phyloP scores from a whole-genome alignment of 2,797 vertebrate species.

The Gallinago nigripennis region DNA sequence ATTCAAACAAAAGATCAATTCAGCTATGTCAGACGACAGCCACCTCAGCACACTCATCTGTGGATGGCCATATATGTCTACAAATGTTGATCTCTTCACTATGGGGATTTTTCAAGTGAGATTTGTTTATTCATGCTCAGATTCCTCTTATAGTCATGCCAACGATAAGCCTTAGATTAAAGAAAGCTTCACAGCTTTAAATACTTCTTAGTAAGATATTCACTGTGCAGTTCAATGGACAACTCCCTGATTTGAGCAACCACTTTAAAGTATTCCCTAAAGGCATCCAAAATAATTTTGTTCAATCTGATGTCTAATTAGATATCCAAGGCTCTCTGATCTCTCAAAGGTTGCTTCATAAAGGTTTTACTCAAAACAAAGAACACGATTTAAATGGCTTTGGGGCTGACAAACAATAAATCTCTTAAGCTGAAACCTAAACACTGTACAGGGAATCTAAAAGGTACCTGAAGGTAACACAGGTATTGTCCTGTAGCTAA shows the following conservation, averaged over 20 bases:
- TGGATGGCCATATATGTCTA: slow-evolving; percentile 6
- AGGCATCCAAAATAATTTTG: slow-evolving; percentile 56
- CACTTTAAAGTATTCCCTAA: slow-evolving; percentile 65
- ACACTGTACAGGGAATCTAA: background rate
- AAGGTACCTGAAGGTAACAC: background rate
- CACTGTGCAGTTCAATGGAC: slow-evolving; percentile 42
- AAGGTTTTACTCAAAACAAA: slow-evolving; percentile 60
- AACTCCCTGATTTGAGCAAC: slow-evolving; percentile 59
- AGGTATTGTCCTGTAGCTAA: background rate
- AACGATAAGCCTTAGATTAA: slow-evolving; percentile 50
- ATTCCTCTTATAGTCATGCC: slow-evolving; percentile 59
- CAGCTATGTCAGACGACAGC: background rate
- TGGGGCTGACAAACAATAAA: slow-evolving; percentile 36
- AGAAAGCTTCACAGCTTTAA: slow-evolving; percentile 41
- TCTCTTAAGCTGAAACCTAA: slow-evolving; percentile 26
- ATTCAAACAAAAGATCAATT: slow-evolving; percentile 10
- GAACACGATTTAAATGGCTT: background rate
- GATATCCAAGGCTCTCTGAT: slow-evolving; percentile 57
- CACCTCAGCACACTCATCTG: background rate
- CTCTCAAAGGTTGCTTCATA: slow-evolving; percentile 31
- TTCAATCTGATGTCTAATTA: slow-evolving; percentile 40
- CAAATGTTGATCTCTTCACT: slow-evolving; percentile 5
- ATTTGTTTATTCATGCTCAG: slow-evolving; percentile 42
- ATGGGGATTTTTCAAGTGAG: slow-evolving; percentile 32
- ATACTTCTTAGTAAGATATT: background rate